Percentiles rank a stretch among this genome's conserved stretches.
These are phyloP conservation scores for Eulemur rubriventer DNA, from an alignment of 2,797 vertebrate genomes.

Conservation along the genomic window DNA sequence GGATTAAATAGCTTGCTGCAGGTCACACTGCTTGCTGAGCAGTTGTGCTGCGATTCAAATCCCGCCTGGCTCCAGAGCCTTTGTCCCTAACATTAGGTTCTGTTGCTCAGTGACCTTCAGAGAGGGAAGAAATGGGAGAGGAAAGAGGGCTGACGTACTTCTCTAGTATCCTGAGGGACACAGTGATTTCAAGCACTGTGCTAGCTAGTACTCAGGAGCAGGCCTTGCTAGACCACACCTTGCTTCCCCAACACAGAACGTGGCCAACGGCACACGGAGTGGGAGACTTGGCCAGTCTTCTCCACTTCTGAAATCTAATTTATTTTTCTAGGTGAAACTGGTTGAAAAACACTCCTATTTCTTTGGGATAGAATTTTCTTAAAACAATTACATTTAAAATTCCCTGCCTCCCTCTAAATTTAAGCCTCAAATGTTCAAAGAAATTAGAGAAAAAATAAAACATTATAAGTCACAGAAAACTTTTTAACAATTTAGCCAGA, in stretches of 20 bases:
- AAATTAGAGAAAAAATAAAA: constrained; percentile 20
- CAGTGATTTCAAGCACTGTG: fast-evolving
- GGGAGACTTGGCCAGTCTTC: not conserved
- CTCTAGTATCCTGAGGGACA: fast-evolving
- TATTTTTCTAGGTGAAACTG: not conserved
- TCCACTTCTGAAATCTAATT: not conserved
- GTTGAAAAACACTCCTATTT: not conserved
- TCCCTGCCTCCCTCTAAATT: fast-evolving
- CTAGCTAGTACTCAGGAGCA: not conserved
- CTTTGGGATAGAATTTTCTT: constrained; percentile 11
- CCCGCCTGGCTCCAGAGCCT: not conserved
- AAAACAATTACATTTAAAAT: not conserved
- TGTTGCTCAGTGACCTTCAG: not conserved
- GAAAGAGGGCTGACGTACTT: not conserved
- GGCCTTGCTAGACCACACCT: too few relatives aligned
- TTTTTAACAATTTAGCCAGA: constrained; percentile 25
- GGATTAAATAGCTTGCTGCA: too few relatives aligned
- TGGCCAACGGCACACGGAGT: too few relatives aligned
- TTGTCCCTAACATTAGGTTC: not conserved
- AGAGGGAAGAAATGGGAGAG: not conserved
- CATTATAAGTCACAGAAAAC: not conserved
- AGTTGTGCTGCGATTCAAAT: not conserved
- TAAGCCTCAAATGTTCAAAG: constrained; percentile 14
- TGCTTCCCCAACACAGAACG: not conserved
- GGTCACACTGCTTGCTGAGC: not conserved